Evolutionary conservation across 2,888 invertebrate genomes (phyloP).

Genomic region (Stenurella melanura): DNA sequence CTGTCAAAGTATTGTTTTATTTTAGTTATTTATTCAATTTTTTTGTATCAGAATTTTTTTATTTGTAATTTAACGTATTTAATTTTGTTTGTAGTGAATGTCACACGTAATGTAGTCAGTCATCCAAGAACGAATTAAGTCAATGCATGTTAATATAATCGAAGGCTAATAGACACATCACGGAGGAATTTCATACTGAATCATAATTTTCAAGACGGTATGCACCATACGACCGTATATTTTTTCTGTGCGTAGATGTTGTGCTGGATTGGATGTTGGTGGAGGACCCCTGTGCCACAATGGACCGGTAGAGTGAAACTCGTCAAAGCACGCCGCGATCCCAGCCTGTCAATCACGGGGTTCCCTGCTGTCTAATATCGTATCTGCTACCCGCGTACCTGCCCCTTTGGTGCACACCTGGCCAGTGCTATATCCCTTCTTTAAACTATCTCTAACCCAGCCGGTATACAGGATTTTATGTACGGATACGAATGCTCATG

Average conservation of each 20-base stretch:
- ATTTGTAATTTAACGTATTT: no score
- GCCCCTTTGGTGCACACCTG: conserved; percentile 45
- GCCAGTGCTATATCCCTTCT: conserved; percentile 41
- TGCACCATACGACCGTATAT: not conserved
- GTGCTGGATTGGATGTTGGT: conserved; percentile 9
- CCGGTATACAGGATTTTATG: conserved; percentile 38
- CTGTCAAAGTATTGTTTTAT: no score
- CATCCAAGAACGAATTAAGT: no score
- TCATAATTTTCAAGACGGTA: not conserved
- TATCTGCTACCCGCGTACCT: conserved; percentile 61
- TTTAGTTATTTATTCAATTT: no score
- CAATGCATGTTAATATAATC: no score
- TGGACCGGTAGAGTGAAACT: conserved; percentile 41
- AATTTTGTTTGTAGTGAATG: no score
- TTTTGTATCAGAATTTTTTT: no score
- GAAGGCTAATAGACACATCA: no score
- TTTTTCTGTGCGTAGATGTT: conserved; percentile 21
- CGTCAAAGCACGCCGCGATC: conserved; percentile 41
- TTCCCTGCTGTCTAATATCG: conserved; percentile 69
- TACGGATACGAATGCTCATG: conserved; percentile 38
- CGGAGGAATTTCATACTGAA: not conserved
- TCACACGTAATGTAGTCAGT: no score
- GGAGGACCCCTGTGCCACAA: conserved; percentile 35
- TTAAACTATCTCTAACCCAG: conserved; percentile 38
- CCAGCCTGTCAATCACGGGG: conserved; percentile 68